phyloP scores from a whole-genome alignment of 2,797 vertebrate genomes.

The Myotis findleyi region DNA sequence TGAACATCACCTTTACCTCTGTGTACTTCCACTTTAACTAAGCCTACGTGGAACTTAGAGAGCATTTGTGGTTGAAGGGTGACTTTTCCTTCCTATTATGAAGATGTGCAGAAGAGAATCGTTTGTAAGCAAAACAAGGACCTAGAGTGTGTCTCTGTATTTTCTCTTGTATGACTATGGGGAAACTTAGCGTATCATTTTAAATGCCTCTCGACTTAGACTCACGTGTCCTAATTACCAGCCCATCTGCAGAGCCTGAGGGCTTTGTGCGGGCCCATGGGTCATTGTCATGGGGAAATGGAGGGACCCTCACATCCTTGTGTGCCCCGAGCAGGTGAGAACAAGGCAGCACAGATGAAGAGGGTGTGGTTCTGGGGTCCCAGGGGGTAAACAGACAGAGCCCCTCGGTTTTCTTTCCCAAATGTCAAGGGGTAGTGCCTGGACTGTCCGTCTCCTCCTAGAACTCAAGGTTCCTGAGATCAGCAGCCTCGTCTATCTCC shows the following conservation, averaged over 20 bases:
- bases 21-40: not conserved
- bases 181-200: not conserved
- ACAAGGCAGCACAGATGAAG: not conserved
- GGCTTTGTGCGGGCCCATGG: not conserved
- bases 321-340: not conserved
- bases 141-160: not conserved
- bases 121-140: not conserved
- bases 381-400: not conserved
- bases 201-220: not conserved
- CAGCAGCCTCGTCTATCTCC: rapidly evolving
- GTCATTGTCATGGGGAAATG: not conserved
- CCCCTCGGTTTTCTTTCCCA: not conserved
- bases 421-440: not conserved
- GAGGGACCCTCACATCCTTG: no score
- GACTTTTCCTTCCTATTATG: not conserved
- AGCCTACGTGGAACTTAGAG: not conserved
- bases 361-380: not conserved
- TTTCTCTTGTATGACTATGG: not conserved
- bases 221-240: not conserved
- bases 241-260: not conserved
- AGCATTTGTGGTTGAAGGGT: not conserved
- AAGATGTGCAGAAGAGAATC: not conserved
- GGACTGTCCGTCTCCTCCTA: not conserved
- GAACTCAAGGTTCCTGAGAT: not conserved
- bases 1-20: not conserved